Evolutionary conservation across 1,140 invertebrate genomes (phyloP).

Genomic region (Telenomus remus): DNA sequence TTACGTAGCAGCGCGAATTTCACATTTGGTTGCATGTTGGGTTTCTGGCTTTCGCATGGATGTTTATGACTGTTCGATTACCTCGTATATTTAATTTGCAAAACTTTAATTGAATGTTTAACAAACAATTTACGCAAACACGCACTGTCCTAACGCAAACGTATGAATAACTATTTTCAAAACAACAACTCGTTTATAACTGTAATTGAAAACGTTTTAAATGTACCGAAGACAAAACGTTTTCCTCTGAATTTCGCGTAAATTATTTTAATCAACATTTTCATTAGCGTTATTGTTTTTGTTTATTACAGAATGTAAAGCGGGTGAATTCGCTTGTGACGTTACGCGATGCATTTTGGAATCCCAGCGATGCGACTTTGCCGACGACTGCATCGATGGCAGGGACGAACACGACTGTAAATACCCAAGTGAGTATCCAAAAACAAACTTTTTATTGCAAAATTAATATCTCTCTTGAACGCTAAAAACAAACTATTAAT

Average conservation of each 20-base stretch:
- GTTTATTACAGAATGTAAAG: slow-evolving; percentile 65
- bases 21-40: too few relatives aligned
- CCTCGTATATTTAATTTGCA: too few relatives aligned
- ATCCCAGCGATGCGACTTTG: slow-evolving; percentile 76
- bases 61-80: too few relatives aligned
- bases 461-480: neutral
- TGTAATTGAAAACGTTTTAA: neutral
- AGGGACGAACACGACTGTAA: slow-evolving; percentile 78
- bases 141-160: too few relatives aligned
- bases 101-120: too few relatives aligned
- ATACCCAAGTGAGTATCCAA: slow-evolving; percentile 73
- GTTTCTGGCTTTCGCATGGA: too few relatives aligned
- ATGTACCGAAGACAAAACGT: neutral
- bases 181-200: too few relatives aligned
- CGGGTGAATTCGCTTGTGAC: slow-evolving; percentile 71
- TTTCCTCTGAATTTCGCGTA: neutral
- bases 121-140: too few relatives aligned
- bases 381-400: slow-evolving; percentile 78
- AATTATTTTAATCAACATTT: neutral
- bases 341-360: slow-evolving; percentile 71
- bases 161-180: too few relatives aligned
- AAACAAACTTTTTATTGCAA: neutral
- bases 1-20: too few relatives aligned
- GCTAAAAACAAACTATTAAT: neutral
- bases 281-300: neutral